phyloP scores from a whole-genome alignment of 2,113 vertebrate species.

The Erythrocercus mccallii region DNA sequence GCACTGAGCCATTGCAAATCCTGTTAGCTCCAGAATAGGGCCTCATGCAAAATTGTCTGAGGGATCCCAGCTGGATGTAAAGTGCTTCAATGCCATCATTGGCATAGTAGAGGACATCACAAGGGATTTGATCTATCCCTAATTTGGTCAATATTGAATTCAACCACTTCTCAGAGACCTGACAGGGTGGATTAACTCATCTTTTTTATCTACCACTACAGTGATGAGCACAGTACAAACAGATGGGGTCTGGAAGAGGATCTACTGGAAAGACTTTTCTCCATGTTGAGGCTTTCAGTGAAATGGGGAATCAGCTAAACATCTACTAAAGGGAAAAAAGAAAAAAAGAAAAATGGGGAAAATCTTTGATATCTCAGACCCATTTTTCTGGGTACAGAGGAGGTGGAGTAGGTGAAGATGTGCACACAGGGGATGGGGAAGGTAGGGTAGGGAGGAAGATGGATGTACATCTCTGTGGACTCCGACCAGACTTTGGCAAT shows the following conservation, averaged over 20 bases:
- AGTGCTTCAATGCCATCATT: constrained; percentile 29
- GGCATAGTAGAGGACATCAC: background rate
- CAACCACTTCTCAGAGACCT: background rate
- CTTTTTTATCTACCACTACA: background rate
- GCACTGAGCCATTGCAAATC: background rate
- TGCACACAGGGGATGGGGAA: background rate
- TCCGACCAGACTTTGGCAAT: constrained; percentile 59
- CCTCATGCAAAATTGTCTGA: background rate
- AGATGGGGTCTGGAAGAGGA: background rate
- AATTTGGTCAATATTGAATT: background rate
- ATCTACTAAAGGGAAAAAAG: background rate
- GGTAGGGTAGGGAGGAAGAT: background rate
- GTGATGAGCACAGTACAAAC: background rate
- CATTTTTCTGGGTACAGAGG: background rate
- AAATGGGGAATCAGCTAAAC: background rate
- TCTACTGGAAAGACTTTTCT: background rate
- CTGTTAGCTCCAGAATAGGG: background rate
- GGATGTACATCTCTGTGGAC: background rate
- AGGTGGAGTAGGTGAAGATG: background rate
- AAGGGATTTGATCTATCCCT: background rate
- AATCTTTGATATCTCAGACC: background rate
- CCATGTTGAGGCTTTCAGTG: background rate
- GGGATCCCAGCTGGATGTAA: background rate
- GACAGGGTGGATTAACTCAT: background rate
- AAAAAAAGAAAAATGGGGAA: background rate